A percentile compares a stretch with the other conserved stretches of the same genome.
phyloP scores from a whole-genome alignment of 2,888 invertebrate genomes.

The Phengaris arion region DNA sequence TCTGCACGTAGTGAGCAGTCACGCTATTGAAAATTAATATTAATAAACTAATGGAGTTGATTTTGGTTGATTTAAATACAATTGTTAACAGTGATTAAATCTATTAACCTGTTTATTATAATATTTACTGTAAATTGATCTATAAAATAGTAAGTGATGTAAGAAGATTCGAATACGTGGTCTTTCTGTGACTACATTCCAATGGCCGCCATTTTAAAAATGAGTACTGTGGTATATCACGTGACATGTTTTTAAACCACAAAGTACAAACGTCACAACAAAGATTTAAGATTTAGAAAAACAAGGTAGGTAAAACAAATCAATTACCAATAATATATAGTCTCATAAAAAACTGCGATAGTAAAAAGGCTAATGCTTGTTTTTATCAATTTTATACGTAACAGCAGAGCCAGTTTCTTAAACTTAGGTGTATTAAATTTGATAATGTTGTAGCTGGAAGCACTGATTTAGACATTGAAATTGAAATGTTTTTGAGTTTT shows the following conservation, averaged over 20 bases:
- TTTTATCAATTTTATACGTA: no score
- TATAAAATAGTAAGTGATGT: not conserved
- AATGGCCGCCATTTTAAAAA: constrained; percentile 5
- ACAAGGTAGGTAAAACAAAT: not conserved
- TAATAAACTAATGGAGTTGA: not conserved
- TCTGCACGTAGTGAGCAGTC: not conserved
- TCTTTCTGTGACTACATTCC: not conserved
- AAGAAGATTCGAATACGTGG: not conserved
- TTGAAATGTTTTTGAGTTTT: no score
- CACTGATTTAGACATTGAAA: no score
- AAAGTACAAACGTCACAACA: constrained; percentile 1
- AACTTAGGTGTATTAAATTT: no score
- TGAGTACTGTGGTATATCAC: not conserved
- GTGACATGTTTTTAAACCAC: not conserved
- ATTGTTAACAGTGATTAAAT: not conserved
- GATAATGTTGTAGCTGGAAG: no score
- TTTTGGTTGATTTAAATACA: not conserved
- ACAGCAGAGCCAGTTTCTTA: no score
- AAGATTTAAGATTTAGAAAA: not conserved
- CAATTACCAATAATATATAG: not conserved
- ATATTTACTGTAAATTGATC: not conserved
- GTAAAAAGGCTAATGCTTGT: no score
- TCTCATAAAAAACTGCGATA: no score
- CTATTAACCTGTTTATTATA: not conserved
- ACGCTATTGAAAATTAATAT: not conserved